These are phyloP conservation scores for Rhizomys pruinosus DNA, from an alignment of 2,113 vertebrate species.

Conservation along the genomic window DNA sequence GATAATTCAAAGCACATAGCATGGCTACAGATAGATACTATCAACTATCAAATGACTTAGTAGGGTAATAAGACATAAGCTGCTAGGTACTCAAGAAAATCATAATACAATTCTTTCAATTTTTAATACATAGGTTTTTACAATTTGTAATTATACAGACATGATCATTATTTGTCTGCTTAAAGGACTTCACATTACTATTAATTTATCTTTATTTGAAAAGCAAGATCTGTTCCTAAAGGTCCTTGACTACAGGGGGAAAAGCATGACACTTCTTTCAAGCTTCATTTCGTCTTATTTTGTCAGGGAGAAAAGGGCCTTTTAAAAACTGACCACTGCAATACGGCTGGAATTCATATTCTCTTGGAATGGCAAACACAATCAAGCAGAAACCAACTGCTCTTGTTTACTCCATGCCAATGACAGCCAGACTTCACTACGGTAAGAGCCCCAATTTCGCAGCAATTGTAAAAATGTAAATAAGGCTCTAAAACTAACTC, in stretches of 20 bases:
- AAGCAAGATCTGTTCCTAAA: too few species aligned
- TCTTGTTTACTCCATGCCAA: conserved; percentile 15
- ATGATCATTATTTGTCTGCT: conserved; percentile 42
- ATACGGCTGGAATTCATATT: conserved; percentile 52
- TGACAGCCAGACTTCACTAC: conserved; percentile 37
- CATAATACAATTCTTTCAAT: conserved; percentile 22
- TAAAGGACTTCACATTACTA: conserved; percentile 56
- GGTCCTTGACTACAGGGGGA: conserved; percentile 48
- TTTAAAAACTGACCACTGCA: conserved; percentile 58
- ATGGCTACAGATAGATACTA: neutral
- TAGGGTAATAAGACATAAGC: conserved; percentile 48
- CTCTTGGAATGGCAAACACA: conserved; percentile 50
- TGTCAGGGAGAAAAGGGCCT: neutral
- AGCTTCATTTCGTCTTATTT: conserved; percentile 64
- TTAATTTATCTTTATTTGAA: conserved; percentile 64
- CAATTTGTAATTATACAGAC: conserved; percentile 62
- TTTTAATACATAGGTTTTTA: conserved; percentile 59
- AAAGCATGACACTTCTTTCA: conserved; percentile 49
- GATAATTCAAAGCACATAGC: conserved; percentile 35
- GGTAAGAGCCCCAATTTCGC: conserved; percentile 11
- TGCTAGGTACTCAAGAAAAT: conserved; percentile 48
- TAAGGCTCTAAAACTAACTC: conserved; percentile 64
- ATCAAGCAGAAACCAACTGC: conserved; percentile 55
- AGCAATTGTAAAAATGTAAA: conserved; percentile 67
- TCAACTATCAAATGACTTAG: conserved; percentile 13